phyloP scores from a whole-genome alignment of 1,140 invertebrate genomes.

The Bacillus rossius region DNA sequence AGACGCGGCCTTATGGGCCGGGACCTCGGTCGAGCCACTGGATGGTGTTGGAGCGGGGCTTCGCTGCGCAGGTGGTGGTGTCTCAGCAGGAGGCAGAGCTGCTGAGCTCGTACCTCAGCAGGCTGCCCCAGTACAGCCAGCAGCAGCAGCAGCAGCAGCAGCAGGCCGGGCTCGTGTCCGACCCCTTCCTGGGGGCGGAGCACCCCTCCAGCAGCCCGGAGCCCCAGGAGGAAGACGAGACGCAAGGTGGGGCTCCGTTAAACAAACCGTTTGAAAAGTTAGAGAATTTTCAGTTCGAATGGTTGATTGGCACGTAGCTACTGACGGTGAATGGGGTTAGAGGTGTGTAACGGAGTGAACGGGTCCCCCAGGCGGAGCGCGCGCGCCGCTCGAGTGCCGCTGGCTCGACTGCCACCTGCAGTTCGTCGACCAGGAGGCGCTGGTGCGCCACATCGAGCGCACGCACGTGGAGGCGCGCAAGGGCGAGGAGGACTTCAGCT shows the following conservation, averaged over 20 bases:
- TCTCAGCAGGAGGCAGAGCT: constrained; percentile 3
- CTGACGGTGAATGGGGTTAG: no score
- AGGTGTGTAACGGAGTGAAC: no score
- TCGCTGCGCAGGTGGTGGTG: background rate
- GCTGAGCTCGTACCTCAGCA: background rate
- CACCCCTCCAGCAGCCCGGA: constrained; percentile 3
- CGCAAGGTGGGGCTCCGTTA: background rate
- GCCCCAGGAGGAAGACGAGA: constrained; percentile 4
- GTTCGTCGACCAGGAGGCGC: constrained; percentile 68
- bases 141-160: no score
- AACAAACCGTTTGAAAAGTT: no score
- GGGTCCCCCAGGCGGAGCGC: no score
- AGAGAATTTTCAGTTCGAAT: no score
- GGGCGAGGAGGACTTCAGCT: constrained; percentile 87
- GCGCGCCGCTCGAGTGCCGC: constrained; percentile 51
- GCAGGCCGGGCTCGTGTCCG: background rate
- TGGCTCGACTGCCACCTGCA: constrained; percentile 81
- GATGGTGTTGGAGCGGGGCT: no score
- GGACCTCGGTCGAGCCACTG: no score
- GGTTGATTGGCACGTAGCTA: no score
- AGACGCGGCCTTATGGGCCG: no score
- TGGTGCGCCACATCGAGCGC: constrained; percentile 90
- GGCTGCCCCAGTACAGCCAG: background rate
- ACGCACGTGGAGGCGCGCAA: constrained; percentile 81
- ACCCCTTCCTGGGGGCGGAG: constrained; percentile 1